These are phyloP conservation scores for Trachelus tabidus DNA, from an alignment of 2,888 invertebrate genomes.

Conservation along the genomic window DNA sequence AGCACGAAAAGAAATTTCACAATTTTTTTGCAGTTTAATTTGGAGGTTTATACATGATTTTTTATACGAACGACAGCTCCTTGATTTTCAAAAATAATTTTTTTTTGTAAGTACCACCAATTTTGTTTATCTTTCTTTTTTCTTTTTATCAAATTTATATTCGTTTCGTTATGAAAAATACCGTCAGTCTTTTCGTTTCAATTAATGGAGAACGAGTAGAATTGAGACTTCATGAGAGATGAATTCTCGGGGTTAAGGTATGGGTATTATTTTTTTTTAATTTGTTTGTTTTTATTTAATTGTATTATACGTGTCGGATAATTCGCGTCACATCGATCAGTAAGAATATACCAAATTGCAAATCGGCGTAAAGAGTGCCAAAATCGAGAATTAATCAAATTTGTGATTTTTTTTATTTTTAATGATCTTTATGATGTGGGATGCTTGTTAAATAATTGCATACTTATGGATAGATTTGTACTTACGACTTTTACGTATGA, in stretches of 20 bases:
- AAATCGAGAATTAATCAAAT: neutral
- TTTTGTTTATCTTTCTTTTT: neutral
- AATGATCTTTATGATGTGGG: neutral
- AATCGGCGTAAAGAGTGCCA: no score
- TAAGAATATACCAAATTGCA: no score
- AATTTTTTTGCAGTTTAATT: conserved; percentile 26
- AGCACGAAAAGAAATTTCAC: conserved; percentile 51
- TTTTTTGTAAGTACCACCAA: neutral
- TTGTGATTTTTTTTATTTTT: neutral
- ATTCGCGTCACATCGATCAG: neutral
- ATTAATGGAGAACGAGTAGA: neutral
- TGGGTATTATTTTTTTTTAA: neutral
- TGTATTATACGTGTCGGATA: neutral
- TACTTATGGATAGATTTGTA: neutral
- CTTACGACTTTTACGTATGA: neutral
- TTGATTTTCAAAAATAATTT: neutral
- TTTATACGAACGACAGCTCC: neutral
- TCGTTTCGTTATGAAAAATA: neutral
- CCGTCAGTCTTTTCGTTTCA: neutral
- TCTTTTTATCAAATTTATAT: neutral
- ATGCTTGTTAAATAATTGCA: neutral
- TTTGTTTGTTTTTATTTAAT: neutral
- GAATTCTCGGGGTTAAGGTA: neutral
- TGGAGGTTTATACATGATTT: neutral
- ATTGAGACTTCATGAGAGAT: neutral